These are phyloP conservation scores for Diplosoma virens DNA, from an alignment of 23 tunicate genomes.

Conservation along the genomic window DNA sequence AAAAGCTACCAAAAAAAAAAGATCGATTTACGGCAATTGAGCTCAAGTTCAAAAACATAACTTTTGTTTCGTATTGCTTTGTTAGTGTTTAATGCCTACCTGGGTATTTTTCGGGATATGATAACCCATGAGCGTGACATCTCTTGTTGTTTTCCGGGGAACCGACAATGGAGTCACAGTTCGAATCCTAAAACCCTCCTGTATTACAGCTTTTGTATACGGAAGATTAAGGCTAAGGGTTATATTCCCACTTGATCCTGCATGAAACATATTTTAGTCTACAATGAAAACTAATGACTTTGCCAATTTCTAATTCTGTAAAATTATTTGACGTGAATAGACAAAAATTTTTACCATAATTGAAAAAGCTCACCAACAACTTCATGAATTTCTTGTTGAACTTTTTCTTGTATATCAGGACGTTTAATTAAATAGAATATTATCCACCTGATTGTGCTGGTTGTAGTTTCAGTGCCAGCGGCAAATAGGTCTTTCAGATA, in stretches of 20 bases:
- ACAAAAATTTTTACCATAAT: not conserved
- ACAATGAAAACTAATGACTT: not conserved
- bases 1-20: no score
- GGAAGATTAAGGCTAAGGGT: slow-evolving; percentile 7
- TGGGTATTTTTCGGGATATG: slow-evolving; percentile 34
- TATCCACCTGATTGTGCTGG: slow-evolving; percentile 23
- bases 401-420: slow-evolving; percentile 27
- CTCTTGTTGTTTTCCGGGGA: slow-evolving; percentile 8
- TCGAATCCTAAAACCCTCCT: slow-evolving; percentile 17
- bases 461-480: slow-evolving; percentile 35
- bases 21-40: not conserved
- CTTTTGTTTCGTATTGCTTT: not conserved
- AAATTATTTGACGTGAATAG: no score
- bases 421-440: slow-evolving; percentile 2
- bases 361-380: slow-evolving; percentile 1
- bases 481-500: slow-evolving; percentile 32
- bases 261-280: not conserved
- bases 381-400: slow-evolving; percentile 27
- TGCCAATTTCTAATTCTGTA: not conserved
- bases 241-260: slow-evolving; percentile 8
- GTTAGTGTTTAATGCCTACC: not conserved
- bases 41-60: not conserved
- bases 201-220: slow-evolving; percentile 36
- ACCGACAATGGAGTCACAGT: slow-evolving; percentile 15
- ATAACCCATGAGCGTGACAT: slow-evolving; percentile 30